Evolutionary conservation across 2,113 vertebrate genomes (phyloP).

Genomic region (Hucho hucho): DNA sequence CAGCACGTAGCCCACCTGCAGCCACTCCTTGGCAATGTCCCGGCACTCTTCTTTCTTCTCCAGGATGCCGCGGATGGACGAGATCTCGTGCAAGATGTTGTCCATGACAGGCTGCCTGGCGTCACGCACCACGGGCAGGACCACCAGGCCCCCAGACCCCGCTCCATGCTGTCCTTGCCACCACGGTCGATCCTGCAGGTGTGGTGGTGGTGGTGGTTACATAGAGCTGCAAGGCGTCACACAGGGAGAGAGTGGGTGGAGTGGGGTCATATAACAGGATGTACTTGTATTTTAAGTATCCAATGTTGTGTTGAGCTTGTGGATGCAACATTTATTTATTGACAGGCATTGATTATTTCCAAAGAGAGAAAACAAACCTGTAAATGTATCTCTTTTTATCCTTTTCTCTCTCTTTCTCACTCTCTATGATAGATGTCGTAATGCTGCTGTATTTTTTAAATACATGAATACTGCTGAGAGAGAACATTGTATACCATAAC

Average conservation of each 20-base stretch:
- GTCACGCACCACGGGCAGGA: slow-evolving; percentile 55
- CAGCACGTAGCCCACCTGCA: slow-evolving; percentile 89
- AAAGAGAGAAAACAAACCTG: too few relatives aligned
- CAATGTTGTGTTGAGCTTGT: too few relatives aligned
- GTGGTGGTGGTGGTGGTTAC: slow-evolving; percentile 47
- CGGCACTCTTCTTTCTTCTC: slow-evolving; percentile 84
- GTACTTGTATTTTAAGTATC: too few relatives aligned
- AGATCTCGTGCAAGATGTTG: slow-evolving; percentile 82
- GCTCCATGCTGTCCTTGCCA: slow-evolving; percentile 58
- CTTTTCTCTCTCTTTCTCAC: too few relatives aligned
- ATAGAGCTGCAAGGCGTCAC: slow-evolving; percentile 65
- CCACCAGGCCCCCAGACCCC: slow-evolving; percentile 35
- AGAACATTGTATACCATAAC: too few relatives aligned
- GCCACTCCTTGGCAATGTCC: slow-evolving; percentile 87
- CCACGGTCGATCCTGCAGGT: slow-evolving; percentile 64
- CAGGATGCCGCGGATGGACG: slow-evolving; percentile 82
- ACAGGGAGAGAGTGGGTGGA: neutral
- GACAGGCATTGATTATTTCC: too few relatives aligned
- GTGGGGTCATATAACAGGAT: too few relatives aligned
- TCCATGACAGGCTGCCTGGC: slow-evolving; percentile 55
- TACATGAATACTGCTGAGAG: too few relatives aligned
- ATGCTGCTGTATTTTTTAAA: too few relatives aligned
- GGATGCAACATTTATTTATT: too few relatives aligned
- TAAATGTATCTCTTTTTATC: too few relatives aligned
- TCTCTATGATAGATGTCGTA: too few relatives aligned